A percentile compares a stretch with the other conserved stretches of the same genome.
Conservation (phyloP, 2,797 vertebrate genomes). For the Oreortyx pictus region DNA sequence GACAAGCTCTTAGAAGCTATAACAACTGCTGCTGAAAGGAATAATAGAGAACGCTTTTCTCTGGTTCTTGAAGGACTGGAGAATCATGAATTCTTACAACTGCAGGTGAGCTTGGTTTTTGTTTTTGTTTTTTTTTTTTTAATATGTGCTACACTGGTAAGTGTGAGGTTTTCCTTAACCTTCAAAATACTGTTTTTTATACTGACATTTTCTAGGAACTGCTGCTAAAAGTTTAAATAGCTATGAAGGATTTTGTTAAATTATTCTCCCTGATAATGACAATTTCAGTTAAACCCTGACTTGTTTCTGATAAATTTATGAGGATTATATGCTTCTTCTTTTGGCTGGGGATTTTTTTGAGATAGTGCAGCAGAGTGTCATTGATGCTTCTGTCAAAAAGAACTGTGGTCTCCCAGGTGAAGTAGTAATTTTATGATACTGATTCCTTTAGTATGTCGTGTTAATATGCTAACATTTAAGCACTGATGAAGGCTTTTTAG, state of each 20-base stretch:
- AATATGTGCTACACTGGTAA: background rate
- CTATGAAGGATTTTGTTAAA: background rate
- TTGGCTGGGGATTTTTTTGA: background rate
- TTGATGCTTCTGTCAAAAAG: background rate
- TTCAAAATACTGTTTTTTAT: background rate
- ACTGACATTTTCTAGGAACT: background rate
- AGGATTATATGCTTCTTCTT: background rate
- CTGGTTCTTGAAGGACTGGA: constrained; percentile 95
- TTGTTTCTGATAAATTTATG: background rate
- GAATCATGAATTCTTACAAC: constrained; percentile 94
- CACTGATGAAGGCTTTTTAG: background rate
- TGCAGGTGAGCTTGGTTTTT: constrained; percentile 85
- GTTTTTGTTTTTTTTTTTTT: background rate
- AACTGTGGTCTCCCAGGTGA: background rate
- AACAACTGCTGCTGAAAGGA: constrained; percentile 93
- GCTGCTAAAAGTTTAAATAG: background rate
- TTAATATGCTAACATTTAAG: background rate
- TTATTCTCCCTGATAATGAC: background rate
- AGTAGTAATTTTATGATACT: background rate
- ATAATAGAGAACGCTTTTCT: constrained; percentile 93
- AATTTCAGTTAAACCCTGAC: background rate
- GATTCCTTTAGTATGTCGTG: background rate
- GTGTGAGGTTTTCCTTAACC: background rate
- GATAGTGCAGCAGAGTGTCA: background rate
- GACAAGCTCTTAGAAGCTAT: constrained; percentile 97